Base-by-base conservation (phyloP, 2,888 invertebrate genomes). In the Pristionchus exspectatus region DNA sequence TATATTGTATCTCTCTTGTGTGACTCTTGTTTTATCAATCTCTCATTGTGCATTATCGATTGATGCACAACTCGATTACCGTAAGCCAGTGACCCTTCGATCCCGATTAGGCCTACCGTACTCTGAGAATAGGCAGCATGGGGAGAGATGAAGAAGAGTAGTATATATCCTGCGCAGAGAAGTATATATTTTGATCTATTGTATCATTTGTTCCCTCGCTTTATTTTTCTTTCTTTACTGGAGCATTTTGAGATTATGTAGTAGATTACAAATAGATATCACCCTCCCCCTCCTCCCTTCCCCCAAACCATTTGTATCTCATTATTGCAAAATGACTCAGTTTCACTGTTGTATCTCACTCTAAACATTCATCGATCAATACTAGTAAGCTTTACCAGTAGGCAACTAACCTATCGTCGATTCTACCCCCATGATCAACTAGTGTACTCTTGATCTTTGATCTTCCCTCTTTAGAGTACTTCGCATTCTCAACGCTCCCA, bases 341-440 rank as follows among this genome's bases (percentile, higher is more conserved):
- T 77, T 50, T 44, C 77, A 77, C 77, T 77, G 38, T 77, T 77
- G 77, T 77, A 77, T 77, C 44, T 30, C 77, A 44, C 44, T 77
- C 77, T 38, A 38, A 21, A 24, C 2, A 24, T 44, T 77, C 33
- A 44, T 77, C 77, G 44, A 77, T n/a, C 72, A 33, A 77, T 77
- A 77, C 77, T 77, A 77, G 77, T 77, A 44, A 77, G 77, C 77
- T 77, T 77, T 77, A 77, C 77, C 77, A 18, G 77, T 77, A 77
- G 77, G 77, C 77, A 77, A 77, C 77, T 77, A 77, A 77, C 77
- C 44, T 27, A 33, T 77, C 30, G 77, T 77, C 77, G 77, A 50
- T 77, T 44, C 38, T 24, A 77, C 50, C 38, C 69, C 77, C 77
- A 66, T 66, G 66, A 66, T 38, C 74, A 21, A 50, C 77, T 44